These are phyloP conservation scores for Notolabrus celidotus DNA, from an alignment of 2,797 vertebrate genomes.

Conservation along the genomic window DNA sequence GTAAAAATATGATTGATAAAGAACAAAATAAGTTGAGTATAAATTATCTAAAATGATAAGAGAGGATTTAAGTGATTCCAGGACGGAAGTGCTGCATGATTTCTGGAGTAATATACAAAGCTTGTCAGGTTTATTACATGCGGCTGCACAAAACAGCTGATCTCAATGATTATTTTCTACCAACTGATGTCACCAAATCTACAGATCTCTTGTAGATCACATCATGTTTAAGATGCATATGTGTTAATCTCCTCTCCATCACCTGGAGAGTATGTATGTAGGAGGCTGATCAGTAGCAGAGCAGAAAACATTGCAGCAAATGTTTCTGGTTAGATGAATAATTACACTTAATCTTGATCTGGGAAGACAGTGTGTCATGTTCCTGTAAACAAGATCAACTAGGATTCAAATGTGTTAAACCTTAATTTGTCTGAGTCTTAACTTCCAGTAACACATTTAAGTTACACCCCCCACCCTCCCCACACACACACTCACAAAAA, in stretches of 20 bases:
- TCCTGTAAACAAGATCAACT: conserved; percentile 43
- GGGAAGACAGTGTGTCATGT: conserved; percentile 37
- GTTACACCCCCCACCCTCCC: background rate
- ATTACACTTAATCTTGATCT: conserved; percentile 32
- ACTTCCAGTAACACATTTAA: conserved; percentile 42
- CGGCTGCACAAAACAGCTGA: too few relatives aligned
- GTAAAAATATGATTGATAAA: too few relatives aligned
- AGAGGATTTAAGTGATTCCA: conserved; percentile 17
- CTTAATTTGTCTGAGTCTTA: conserved; percentile 6
- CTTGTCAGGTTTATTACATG: background rate
- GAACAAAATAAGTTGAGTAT: too few relatives aligned
- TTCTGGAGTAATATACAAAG: background rate
- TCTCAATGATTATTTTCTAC: too few relatives aligned
- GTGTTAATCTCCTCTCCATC: too few relatives aligned
- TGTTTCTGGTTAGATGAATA: conserved; percentile 22
- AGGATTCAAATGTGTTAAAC: conserved; percentile 53
- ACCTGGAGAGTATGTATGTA: too few relatives aligned
- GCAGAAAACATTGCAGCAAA: conserved; percentile 6
- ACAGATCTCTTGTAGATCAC: too few relatives aligned
- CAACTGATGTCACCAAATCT: too few relatives aligned
- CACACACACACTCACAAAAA: background rate
- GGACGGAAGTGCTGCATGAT: conserved; percentile 7
- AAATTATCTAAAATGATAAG: background rate
- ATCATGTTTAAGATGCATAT: too few relatives aligned
- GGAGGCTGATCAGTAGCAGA: too few relatives aligned